Evolutionary conservation across 2,113 vertebrate species (phyloP).

Genomic region (Clarias gariepinus): DNA sequence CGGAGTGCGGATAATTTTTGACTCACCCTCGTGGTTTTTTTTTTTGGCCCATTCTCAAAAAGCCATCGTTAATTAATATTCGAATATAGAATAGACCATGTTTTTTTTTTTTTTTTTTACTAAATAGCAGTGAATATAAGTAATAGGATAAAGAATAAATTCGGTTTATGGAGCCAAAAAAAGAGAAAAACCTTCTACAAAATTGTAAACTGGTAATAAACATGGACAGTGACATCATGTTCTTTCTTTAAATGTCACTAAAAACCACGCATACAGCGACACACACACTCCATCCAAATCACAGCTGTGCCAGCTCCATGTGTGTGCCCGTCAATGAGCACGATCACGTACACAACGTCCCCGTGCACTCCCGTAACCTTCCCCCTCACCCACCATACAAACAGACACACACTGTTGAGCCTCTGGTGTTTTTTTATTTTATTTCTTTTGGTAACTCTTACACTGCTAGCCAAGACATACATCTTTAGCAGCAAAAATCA

Average conservation of each 20-base stretch:
- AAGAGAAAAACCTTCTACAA: not conserved
- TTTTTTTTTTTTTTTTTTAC: too few species aligned
- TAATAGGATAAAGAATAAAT: not conserved
- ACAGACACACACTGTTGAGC: not conserved
- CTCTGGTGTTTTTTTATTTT: not conserved
- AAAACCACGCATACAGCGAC: not conserved
- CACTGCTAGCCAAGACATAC: not conserved
- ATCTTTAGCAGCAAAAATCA: not conserved
- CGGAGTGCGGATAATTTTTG: too few species aligned
- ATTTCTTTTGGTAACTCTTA: not conserved
- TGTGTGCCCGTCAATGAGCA: not conserved
- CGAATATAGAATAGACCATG: too few species aligned
- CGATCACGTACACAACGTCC: slow-evolving; percentile 18
- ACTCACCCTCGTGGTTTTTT: too few species aligned
- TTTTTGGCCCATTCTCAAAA: too few species aligned
- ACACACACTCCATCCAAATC: not conserved
- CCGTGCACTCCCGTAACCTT: not conserved
- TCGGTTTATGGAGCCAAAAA: not conserved
- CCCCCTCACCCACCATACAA: not conserved
- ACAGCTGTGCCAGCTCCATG: slow-evolving; percentile 3
- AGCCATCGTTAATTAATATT: too few species aligned
- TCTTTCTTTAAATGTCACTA: not conserved
- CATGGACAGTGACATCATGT: not conserved
- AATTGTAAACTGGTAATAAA: not conserved
- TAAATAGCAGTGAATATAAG: not conserved